These are phyloP conservation scores for Hydropsyche betteni DNA, from an alignment of 2,888 invertebrate genomes.

Conservation along the genomic window DNA sequence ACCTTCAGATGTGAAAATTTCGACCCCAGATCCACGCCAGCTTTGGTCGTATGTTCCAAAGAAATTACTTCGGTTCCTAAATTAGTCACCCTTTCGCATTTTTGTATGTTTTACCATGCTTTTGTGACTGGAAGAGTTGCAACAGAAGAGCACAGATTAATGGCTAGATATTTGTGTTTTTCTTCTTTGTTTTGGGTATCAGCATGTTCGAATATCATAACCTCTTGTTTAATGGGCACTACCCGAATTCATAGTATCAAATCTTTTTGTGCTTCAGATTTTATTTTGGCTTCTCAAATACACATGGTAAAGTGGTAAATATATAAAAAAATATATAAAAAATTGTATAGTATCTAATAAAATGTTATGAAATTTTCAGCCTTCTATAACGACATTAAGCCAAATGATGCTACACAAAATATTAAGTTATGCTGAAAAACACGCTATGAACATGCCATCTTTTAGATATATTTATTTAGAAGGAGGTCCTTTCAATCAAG, in stretches of 20 bases:
- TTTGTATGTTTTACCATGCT: too few relatives aligned
- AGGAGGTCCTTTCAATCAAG: background rate
- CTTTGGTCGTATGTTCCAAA: conserved; percentile 55
- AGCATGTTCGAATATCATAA: conserved; percentile 49
- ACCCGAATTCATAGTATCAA: conserved; percentile 51
- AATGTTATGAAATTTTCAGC: background rate
- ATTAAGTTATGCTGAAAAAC: background rate
- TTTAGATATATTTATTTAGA: background rate
- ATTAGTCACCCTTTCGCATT: conserved; percentile 25
- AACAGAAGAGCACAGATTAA: too few relatives aligned
- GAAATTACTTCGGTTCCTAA: conserved; percentile 56
- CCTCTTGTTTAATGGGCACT: conserved; percentile 52
- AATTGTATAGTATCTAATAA: background rate
- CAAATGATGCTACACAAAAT: background rate
- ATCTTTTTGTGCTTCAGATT: conserved; percentile 51
- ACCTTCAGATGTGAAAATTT: conserved; percentile 32
- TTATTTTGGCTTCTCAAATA: conserved; percentile 51
- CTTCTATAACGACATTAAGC: background rate
- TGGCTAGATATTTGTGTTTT: conserved; percentile 42
- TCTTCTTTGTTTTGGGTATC: conserved; percentile 55
- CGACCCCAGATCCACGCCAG: conserved; percentile 42
- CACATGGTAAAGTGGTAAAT: conserved; percentile 49
- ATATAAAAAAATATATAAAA: background rate
- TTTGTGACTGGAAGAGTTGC: too few relatives aligned
- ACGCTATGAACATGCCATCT: background rate